Conservation (phyloP, 2,113 vertebrate species). For the Lathamus discolor region DNA sequence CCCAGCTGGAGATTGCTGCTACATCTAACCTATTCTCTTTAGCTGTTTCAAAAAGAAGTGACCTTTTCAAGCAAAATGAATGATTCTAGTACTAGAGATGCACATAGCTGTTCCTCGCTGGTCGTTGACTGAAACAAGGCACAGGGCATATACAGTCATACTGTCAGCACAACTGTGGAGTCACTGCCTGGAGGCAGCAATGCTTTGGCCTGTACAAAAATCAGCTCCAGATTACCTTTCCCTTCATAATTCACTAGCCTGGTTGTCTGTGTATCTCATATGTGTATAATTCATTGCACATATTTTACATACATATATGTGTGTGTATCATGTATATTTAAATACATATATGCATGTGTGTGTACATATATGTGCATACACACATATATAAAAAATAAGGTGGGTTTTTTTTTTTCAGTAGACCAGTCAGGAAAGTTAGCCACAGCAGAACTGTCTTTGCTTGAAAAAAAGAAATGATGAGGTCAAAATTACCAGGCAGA, state of each 20-base stretch:
- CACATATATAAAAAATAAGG: not conserved
- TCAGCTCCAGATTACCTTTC: not conserved
- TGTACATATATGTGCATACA: not conserved
- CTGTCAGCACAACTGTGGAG: not conserved
- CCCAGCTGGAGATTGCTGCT: not conserved
- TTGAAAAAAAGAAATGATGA: not conserved
- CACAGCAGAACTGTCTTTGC: not conserved
- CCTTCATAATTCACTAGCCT: not conserved
- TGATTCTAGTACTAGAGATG: not conserved
- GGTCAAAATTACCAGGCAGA: not conserved
- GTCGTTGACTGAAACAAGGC: not conserved
- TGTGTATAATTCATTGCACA: not conserved
- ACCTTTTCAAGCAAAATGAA: not conserved
- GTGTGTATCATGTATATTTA: not conserved
- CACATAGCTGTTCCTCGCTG: not conserved
- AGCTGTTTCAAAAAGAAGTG: not conserved
- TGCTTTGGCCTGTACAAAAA: not conserved
- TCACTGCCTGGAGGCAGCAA: not conserved
- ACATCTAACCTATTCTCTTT: not conserved
- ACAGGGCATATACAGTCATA: not conserved
- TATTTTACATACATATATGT: not conserved
- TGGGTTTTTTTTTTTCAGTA: not conserved
- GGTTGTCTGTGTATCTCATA: not conserved
- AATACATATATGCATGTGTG: not conserved
- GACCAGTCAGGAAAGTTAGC: not conserved